phyloP scores from a whole-genome alignment of 2,113 vertebrate genomes.

The Brachyhypopomus occidentalis region DNA sequence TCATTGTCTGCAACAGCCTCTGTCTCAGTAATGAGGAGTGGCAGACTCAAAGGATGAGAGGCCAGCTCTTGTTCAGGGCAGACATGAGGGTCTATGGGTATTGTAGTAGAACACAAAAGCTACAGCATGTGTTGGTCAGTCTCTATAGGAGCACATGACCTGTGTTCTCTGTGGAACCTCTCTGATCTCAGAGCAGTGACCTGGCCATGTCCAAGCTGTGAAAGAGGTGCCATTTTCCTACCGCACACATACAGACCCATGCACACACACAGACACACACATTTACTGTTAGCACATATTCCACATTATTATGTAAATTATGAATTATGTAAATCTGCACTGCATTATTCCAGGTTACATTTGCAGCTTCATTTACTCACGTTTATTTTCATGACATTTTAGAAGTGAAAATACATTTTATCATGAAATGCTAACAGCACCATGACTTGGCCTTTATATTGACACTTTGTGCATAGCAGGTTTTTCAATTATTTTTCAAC shows the following conservation, averaged over 20 bases:
- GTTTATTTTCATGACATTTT: not conserved
- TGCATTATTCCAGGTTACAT: too few relatives aligned
- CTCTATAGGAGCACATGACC: constrained; percentile 54
- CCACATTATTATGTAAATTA: too few relatives aligned
- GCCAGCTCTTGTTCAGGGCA: not conserved
- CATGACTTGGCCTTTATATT: not conserved
- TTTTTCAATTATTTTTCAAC: not conserved
- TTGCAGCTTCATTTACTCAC: not conserved
- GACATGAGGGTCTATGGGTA: constrained; percentile 33
- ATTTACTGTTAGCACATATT: too few relatives aligned
- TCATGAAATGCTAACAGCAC: not conserved
- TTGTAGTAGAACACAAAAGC: constrained; percentile 41
- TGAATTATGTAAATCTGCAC: too few relatives aligned
- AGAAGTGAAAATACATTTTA: too few relatives aligned
- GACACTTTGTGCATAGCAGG: not conserved
- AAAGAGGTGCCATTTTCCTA: constrained; percentile 57
- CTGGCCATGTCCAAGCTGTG: constrained; percentile 54
- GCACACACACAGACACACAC: not conserved
- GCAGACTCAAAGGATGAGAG: constrained; percentile 25
- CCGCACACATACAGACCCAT: not conserved
- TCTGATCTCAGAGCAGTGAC: constrained; percentile 44
- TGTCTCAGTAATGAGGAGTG: constrained; percentile 30
- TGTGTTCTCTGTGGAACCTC: constrained; percentile 47
- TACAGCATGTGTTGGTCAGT: constrained; percentile 36
- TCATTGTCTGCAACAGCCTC: constrained; percentile 10